Evolutionary conservation across 2,888 invertebrate species (phyloP).

Genomic region (Globia sparganii): DNA sequence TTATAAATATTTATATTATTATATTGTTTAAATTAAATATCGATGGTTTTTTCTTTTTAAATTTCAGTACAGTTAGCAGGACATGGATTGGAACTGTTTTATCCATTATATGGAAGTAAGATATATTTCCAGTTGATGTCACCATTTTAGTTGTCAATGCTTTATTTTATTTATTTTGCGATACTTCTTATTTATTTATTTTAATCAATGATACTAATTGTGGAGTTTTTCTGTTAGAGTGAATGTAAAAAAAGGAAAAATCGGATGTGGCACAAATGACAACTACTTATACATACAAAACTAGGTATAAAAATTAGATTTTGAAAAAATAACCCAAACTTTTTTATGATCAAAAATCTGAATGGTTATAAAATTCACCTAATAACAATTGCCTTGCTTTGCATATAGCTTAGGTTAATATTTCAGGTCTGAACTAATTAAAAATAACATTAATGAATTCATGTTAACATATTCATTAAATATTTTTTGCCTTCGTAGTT

Average conservation of each 20-base stretch:
- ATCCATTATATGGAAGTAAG: conserved; percentile 87
- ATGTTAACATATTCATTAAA: neutral
- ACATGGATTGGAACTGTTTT: conserved; percentile 86
- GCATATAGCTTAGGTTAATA: neutral
- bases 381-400: conserved; percentile 7
- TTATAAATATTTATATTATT: conserved; percentile 19
- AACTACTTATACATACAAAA: neutral
- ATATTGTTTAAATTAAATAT: conserved; percentile 46
- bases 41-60: conserved; percentile 71
- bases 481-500: conserved; percentile 6
- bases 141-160: conserved; percentile 48
- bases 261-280: neutral
- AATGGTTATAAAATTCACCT: neutral
- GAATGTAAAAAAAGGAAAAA: neutral
- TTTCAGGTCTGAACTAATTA: neutral
- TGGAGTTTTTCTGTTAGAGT: neutral
- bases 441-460: neutral
- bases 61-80: conserved; percentile 86
- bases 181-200: conserved; percentile 45
- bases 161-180: conserved; percentile 37
- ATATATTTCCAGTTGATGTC: conserved; percentile 71
- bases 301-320: neutral
- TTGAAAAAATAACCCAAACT: neutral
- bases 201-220: conserved; percentile 23
- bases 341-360: neutral